Conservation (phyloP, 2,797 vertebrate genomes). For the Neosalanx taihuensis region DNA sequence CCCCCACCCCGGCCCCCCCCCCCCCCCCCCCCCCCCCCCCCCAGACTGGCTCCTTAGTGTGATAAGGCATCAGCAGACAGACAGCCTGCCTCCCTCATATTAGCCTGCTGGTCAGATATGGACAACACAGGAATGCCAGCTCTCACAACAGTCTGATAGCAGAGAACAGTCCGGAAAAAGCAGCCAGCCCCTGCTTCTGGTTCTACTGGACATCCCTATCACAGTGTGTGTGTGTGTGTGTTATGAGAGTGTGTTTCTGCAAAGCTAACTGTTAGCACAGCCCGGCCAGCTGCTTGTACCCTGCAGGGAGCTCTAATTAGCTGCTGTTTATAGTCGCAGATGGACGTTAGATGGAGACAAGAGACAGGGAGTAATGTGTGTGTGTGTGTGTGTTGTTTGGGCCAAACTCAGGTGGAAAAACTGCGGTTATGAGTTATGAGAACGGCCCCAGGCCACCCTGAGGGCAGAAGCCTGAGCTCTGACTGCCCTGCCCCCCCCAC, state of each 20-base stretch:
- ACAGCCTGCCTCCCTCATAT: conserved; percentile 18
- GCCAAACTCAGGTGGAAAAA: conserved; percentile 38
- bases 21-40: neutral
- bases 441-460: conserved; percentile 49
- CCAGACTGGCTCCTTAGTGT: conserved; percentile 27
- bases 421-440: conserved; percentile 40
- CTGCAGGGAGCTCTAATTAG: conserved; percentile 63
- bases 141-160: conserved; percentile 3
- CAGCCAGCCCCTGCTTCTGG: neutral
- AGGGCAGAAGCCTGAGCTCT: conserved; percentile 35
- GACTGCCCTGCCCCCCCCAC: conserved; percentile 16
- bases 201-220: neutral
- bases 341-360: conserved; percentile 49
- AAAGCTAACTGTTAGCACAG: neutral
- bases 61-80: conserved; percentile 36
- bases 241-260: neutral
- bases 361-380: conserved; percentile 22
- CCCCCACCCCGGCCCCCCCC: neutral
- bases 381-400: conserved; percentile 35
- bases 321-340: conserved; percentile 59
- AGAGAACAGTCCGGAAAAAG: conserved; percentile 5
- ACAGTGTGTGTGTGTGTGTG: neutral
- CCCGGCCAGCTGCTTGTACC: conserved; percentile 59
- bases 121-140: conserved; percentile 42
- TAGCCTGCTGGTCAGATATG: no score